Percentiles rank a stretch among this genome's conserved stretches.
Conservation (phyloP, 2,888 invertebrate species). For the Drosophila bunnanda region DNA sequence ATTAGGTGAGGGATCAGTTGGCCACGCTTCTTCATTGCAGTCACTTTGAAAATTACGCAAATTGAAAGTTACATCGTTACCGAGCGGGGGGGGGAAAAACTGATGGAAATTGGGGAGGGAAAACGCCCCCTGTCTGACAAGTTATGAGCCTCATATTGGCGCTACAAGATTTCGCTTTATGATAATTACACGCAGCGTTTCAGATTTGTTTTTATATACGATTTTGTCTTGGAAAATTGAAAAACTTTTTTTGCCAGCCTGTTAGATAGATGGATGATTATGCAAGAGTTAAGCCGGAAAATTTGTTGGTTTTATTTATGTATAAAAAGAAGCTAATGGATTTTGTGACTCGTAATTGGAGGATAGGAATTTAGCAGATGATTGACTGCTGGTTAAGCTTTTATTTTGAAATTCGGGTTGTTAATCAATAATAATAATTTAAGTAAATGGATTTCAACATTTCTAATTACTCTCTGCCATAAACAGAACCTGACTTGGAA, state of each 20-base stretch:
- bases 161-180: conserved; percentile 73
- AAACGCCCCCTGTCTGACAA: conserved; percentile 28
- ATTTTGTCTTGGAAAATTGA: conserved; percentile 67
- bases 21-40: conserved; percentile 44
- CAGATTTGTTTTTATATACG: conserved; percentile 57
- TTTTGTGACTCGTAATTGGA: conserved; percentile 40
- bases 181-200: conserved; percentile 73
- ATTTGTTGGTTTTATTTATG: conserved; percentile 50
- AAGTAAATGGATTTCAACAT: background rate
- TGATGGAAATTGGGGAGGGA: conserved; percentile 1
- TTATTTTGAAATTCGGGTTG: background rate
- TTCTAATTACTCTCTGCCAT: conserved; percentile 14
- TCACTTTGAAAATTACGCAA: conserved; percentile 76
- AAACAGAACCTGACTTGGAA: conserved; percentile 30
- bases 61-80: conserved; percentile 77
- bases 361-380: conserved; percentile 9
- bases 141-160: conserved; percentile 68
- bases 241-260: conserved; percentile 56
- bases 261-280: conserved; percentile 61
- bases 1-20: conserved; percentile 78
- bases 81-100: conserved; percentile 40
- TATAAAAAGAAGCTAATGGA: conserved; percentile 58
- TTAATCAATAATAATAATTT: background rate
- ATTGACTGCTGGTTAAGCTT: conserved; percentile 7
- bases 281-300: conserved; percentile 57